Conservation (phyloP, 1,140 invertebrate species). For the Nixonia krombeini region DNA sequence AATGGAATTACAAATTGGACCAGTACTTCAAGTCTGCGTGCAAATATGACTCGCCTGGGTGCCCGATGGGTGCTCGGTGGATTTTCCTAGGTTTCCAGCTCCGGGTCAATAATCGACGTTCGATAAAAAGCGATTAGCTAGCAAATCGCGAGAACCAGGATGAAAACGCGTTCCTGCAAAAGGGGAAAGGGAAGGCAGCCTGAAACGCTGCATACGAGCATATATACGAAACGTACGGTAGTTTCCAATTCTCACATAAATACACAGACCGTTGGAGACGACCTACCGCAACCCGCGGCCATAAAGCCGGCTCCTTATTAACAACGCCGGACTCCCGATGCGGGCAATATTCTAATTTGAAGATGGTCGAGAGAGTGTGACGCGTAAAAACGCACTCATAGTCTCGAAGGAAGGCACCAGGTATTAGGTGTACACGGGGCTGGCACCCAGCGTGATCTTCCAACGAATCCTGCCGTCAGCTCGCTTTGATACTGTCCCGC, state of each 20-base stretch:
- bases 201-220: constrained; percentile 11
- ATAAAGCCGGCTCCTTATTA: constrained; percentile 48
- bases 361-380: constrained; percentile 28
- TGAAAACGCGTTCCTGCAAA: no score
- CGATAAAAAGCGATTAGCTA: no score
- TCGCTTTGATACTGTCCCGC: no score
- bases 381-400: constrained; percentile 42
- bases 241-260: constrained; percentile 39
- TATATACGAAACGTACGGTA: constrained; percentile 26
- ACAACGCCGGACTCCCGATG: constrained; percentile 39
- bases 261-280: constrained; percentile 31
- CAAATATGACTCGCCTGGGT: no score
- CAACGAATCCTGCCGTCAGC: no score
- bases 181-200: constrained; percentile 6
- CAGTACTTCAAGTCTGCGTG: no score
- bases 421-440: no score
- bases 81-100: no score
- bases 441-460: constrained; percentile 26
- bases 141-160: constrained; percentile 11
- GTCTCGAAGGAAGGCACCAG: no score
- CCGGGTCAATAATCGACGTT: no score
- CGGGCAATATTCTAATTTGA: constrained; percentile 48
- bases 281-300: constrained; percentile 34
- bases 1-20: no score
- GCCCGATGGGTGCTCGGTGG: no score